Evolutionary conservation across 2,797 vertebrate genomes (phyloP).

Genomic region (Pelobates cultripes): DNA sequence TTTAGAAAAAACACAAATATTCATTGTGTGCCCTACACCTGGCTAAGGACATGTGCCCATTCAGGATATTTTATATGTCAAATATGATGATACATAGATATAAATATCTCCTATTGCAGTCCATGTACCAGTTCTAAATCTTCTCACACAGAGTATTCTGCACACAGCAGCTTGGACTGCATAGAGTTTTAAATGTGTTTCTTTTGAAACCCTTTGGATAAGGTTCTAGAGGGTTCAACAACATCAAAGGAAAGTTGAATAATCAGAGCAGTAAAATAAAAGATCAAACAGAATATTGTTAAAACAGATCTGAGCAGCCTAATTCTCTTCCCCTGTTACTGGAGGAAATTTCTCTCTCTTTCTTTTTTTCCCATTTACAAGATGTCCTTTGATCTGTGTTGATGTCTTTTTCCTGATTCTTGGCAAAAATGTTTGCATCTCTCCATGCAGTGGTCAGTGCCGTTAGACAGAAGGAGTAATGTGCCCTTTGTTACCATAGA

Average conservation of each 20-base stretch:
- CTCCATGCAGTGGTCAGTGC: slow-evolving; percentile 27
- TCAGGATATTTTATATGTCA: no score
- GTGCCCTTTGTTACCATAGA: no score
- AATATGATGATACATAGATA: neutral
- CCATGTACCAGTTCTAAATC: neutral
- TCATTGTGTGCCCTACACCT: no score
- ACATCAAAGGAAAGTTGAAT: slow-evolving; percentile 73
- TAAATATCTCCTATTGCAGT: neutral
- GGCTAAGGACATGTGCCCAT: no score
- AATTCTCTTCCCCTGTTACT: slow-evolving; percentile 30
- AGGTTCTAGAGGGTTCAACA: slow-evolving; percentile 68
- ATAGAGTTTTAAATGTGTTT: slow-evolving; percentile 44
- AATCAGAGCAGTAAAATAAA: slow-evolving; percentile 73
- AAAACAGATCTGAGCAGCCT: slow-evolving; percentile 68
- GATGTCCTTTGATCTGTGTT: slow-evolving; percentile 41
- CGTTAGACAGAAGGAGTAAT: neutral
- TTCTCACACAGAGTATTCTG: neutral
- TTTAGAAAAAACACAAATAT: no score
- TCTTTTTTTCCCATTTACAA: slow-evolving; percentile 41
- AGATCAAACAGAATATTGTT: slow-evolving; percentile 79
- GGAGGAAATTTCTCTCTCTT: slow-evolving; percentile 37
- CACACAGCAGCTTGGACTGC: slow-evolving; percentile 12
- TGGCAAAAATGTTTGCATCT: neutral
- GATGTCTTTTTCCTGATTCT: slow-evolving; percentile 37
- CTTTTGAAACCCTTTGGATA: slow-evolving; percentile 19